Base-by-base conservation (phyloP, 2,113 vertebrate species). In the Natator depressus region DNA sequence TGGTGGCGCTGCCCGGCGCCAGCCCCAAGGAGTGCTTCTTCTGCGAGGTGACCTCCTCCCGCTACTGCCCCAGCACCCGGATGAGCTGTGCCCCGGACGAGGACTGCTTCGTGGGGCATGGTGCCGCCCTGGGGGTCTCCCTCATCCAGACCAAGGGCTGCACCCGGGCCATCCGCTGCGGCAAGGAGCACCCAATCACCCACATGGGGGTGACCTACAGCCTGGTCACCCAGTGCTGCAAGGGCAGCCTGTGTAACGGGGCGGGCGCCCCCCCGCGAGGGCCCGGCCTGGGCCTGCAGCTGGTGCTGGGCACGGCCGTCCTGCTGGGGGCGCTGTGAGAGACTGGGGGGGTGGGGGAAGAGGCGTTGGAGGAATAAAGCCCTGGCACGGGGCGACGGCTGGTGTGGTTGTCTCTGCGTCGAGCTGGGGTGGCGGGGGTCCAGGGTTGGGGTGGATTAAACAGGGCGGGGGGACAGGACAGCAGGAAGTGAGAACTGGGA, bases 161-260 rank as follows among this genome's bases (percentile, higher is more conserved):
- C 1, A 5, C 95, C 29, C 80, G 10, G 0, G 7, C 93, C 84
- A 89, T 88, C 16, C 80, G 5, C n/a, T 97, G 97, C 0, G 97
- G 97, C 86, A 95, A 59, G 0, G 93, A 97, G 85, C 95, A 98
- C 16, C 95, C 97, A 0, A 9, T 97, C 57, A 62, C 8, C 88
- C 89, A 97, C 88, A 96, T 93, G 96, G 97, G 97, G 1, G 86
- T 97, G 72, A 97, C 97, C 49, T 98, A 98, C 95, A 97, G 62
- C 88, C 96, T 98, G 47, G 87, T 75, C 87, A 95, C 95, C 82
- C 62, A 7, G 17, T 98, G 97, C 85, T 98, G 97, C 51, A 31
- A 22, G 0, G 95, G 96, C 17, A 31, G 50, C 19, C 20, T 98
- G 29, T 98, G 97, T 49, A 97, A 98, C 1, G 0, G 16, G 4